These are phyloP conservation scores for Jacana jacana DNA, from an alignment of 2,113 vertebrate species.

Conservation along the genomic window DNA sequence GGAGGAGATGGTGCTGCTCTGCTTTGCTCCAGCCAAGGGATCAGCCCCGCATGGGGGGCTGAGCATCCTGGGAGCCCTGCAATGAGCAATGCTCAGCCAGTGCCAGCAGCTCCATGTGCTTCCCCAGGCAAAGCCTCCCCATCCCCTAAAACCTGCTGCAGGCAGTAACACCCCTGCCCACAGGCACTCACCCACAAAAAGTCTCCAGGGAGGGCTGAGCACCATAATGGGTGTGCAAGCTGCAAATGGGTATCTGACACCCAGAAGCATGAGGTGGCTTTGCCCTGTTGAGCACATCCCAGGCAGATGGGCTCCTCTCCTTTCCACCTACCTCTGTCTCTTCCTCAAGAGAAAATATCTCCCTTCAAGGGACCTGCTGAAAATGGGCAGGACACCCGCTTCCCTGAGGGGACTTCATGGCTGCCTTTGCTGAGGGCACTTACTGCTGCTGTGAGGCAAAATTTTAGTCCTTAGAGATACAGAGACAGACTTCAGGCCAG, in stretches of 20 bases:
- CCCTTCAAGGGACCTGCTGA: background rate
- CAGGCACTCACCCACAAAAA: background rate
- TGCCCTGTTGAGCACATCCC: background rate
- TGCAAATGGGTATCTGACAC: accelerated
- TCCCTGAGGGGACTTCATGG: background rate
- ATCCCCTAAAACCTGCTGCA: background rate
- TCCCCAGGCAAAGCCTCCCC: background rate
- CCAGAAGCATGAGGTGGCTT: accelerated
- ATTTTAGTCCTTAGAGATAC: background rate
- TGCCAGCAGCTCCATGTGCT: background rate
- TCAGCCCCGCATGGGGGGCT: accelerated
- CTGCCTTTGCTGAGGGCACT: background rate
- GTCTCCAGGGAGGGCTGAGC: background rate
- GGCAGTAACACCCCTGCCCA: too few species aligned
- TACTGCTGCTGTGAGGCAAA: accelerated
- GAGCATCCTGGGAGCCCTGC: accelerated
- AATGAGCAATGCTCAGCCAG: accelerated
- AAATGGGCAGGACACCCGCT: accelerated
- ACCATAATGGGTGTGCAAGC: accelerated
- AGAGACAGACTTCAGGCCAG: background rate
- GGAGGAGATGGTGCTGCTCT: background rate
- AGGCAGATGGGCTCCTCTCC: accelerated
- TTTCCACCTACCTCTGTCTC: background rate
- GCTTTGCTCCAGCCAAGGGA: background rate
- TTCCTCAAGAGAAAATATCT: background rate